Conservation (phyloP, 2,113 vertebrate species). For the Mustela lutreola region DNA sequence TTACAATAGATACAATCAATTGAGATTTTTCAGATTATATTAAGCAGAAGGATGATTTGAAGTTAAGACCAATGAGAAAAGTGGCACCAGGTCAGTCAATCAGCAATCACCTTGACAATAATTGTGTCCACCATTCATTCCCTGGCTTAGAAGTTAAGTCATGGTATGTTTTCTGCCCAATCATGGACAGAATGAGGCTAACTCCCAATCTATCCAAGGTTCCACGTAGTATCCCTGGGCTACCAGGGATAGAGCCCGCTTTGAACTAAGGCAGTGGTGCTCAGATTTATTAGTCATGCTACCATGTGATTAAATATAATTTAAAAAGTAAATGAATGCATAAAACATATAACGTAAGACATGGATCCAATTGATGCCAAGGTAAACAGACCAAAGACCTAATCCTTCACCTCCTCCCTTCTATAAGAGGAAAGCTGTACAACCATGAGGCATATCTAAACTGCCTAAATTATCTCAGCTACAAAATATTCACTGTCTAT, state of each 20-base stretch:
- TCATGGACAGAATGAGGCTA: neutral
- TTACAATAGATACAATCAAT: neutral
- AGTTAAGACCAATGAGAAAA: neutral
- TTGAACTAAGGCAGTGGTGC: neutral
- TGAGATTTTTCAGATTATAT: neutral
- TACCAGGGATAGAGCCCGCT: neutral
- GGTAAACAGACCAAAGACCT: neutral
- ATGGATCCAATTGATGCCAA: neutral
- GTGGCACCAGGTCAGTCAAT: neutral
- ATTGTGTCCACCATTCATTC: neutral
- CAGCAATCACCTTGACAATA: neutral
- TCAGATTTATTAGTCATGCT: neutral
- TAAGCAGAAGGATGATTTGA: neutral
- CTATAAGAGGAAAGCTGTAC: neutral
- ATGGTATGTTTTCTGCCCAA: neutral
- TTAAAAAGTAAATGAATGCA: neutral
- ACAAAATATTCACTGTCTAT: neutral
- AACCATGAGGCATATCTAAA: neutral
- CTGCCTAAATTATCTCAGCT: neutral
- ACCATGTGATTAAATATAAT: neutral
- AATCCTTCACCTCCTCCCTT: neutral
- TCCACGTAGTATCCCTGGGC: fast-evolving
- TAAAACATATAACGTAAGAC: neutral
- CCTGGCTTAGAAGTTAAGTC: neutral
- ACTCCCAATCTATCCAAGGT: neutral